Evolutionary conservation across 2,888 invertebrate species (phyloP), one percentile per base, ranked within the genome.

Genomic region (Eupithecia pulchellata): DNA sequence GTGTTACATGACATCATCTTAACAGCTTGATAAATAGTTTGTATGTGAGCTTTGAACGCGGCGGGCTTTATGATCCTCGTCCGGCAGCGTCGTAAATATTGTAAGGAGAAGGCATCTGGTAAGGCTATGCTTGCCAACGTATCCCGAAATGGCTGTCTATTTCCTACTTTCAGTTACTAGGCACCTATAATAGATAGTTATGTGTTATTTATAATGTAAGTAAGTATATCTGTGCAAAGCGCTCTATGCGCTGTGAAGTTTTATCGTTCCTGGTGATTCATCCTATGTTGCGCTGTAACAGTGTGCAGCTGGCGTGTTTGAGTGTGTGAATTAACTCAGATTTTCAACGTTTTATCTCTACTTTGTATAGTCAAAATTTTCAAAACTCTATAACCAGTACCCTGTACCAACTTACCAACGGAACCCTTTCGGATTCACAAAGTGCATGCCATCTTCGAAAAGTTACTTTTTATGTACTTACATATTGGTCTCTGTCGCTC

Each of bases 61-160:
- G 85, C 81, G 83, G 83, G 88, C 84, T 92, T 93, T 92, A 92
- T 91, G 90, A 85, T 82, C 89, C 91, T 80, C 89, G 90, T 88
- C 90, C 90, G 89, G 87, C 85, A 79, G 79, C 79, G 82, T 90
- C 90, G 86, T 92, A 90, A 93, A 92, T 85, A 85, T 86, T 82
- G 78, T 77, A 80, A 61, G 67, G 52, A 76, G 76, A 77, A 67
- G 47, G 74, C 90, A 89, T 88, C 89, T 89, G 87, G 84, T 79
- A 84, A 81, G 84, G 87, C 86, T 84, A 77, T 39, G 68, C 66
- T 71, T 74, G 69, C 68, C 69, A 67, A 69, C 64, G 58, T 61
- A 71, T 58, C 69, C 69, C 65, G 67, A 69, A 73, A 75, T 64
- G 67, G 39, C 39, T 60, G 34, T 60, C 25, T 39, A 66, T 70